Conservation (phyloP, 2,797 vertebrate genomes). For the Hylomyscus alleni region DNA sequence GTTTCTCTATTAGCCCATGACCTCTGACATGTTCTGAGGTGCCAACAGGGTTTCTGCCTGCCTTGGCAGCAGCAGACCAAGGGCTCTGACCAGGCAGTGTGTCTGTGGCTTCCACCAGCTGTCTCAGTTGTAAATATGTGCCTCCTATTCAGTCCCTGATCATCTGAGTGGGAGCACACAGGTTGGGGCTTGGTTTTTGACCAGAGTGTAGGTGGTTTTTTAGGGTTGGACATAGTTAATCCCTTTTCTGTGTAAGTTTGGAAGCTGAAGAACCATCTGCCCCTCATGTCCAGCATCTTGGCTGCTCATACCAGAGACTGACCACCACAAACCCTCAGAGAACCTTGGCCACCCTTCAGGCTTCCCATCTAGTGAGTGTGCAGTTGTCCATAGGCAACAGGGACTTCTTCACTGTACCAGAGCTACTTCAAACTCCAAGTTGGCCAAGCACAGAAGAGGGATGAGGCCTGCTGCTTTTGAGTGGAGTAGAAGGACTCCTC, state of each 20-base stretch:
- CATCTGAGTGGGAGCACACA: background rate
- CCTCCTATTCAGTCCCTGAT: background rate
- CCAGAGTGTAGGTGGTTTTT: background rate
- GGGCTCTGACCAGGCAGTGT: background rate
- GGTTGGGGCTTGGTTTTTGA: background rate
- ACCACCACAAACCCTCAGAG: background rate
- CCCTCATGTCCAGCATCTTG: no score
- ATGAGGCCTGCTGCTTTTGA: background rate
- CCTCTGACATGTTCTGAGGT: background rate
- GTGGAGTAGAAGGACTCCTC: background rate
- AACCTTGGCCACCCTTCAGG: background rate
- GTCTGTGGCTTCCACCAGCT: background rate
- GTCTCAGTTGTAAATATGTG: background rate
- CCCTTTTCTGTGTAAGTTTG: background rate
- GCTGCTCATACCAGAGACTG: background rate
- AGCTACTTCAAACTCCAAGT: background rate
- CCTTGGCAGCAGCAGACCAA: background rate
- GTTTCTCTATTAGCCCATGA: background rate
- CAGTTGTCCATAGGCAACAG: accelerated
- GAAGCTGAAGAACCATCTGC: background rate
- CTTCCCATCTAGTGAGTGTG: accelerated
- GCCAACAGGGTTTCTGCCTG: background rate
- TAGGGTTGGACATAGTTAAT: background rate
- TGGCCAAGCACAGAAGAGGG: background rate
- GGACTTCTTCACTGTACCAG: background rate